Conservation (phyloP, 1,140 invertebrate species). For the Harpegnathos saltator region DNA sequence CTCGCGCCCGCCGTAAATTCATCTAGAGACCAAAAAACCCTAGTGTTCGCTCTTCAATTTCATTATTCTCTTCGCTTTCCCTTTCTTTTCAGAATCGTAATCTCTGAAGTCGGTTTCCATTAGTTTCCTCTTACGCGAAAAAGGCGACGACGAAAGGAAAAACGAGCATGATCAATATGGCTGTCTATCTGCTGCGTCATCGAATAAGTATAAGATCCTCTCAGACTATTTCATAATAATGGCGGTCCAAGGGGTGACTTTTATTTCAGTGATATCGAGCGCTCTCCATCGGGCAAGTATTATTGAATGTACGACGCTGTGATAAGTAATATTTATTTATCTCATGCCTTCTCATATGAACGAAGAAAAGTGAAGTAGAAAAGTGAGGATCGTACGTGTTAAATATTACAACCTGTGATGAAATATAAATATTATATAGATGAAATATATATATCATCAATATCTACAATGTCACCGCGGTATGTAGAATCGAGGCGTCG, state of each 20-base stretch:
- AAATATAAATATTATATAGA: no score
- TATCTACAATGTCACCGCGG: no score
- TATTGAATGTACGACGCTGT: background rate
- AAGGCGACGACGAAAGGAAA: background rate
- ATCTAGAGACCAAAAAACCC: background rate
- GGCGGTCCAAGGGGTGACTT: background rate
- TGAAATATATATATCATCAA: no score
- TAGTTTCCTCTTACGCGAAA: conserved; percentile 5
- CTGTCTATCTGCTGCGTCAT: conserved; percentile 11
- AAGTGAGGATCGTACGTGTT: no score
- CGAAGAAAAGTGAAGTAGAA: no score
- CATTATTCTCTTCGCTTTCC: background rate
- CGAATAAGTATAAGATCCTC: conserved; percentile 19
- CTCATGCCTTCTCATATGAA: background rate
- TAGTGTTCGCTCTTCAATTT: background rate
- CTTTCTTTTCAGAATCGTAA: background rate
- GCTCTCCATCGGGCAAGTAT: background rate
- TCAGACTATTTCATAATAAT: conserved; percentile 13
- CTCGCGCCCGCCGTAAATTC: no score
- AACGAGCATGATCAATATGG: conserved; percentile 5
- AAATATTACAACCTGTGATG: background rate
- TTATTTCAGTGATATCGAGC: background rate
- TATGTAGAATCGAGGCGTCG: background rate
- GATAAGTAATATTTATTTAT: background rate
- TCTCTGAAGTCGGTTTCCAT: conserved; percentile 18